Evolutionary conservation across 1,140 invertebrate species (phyloP), one percentile per base, ranked within the genome.

Genomic region (Cotesia chilonis): DNA sequence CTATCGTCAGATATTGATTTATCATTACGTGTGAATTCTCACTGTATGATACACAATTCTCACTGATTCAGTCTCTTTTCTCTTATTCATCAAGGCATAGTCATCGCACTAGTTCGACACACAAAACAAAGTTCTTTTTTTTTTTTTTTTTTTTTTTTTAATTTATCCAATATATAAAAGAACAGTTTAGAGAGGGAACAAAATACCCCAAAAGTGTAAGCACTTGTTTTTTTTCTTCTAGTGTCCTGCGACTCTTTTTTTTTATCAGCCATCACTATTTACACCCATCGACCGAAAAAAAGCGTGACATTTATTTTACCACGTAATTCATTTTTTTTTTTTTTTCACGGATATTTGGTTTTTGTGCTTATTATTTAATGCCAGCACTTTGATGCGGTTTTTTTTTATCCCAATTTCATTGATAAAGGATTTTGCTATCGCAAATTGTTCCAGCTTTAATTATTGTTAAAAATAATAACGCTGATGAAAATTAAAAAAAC

Each of bases 1-100:
- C 82, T 76, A 81, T 76, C 77, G 71, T 59, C 72, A 83, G 79
- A 84, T 84, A 85, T 85, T 85, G 83, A 85, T 85, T 85, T 83
- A 84, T 80, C 82, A 83, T 85, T 84, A 84, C 77, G 76, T 77
- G 80, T 79, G 77, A 77, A 52, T 78, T 81, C 71, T 73, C 75
- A 72, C 77, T 65, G 75, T 76, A 72, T 65, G 36, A 61, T 41
- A 60, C 55, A 66, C 77, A 76, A 70, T 76, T 78, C 73, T 76
- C 67, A 71, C n/a, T 47, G 20, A 57, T 71, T 70, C 54, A 47
- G 72, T 66, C 70, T 75, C 73, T 57, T 51, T 80, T 81, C 70
- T 83, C 76, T 78, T 74, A 71, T 70, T 80, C 80, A 41, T 41
- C 38, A 41, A 4, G 5, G 6, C 38, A 2, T 47, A 47, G 41